Evolutionary conservation across 2,113 vertebrate genomes (phyloP), one percentile per base, ranked within the genome.

Genomic region (Coryphaenoides rupestris): DNA sequence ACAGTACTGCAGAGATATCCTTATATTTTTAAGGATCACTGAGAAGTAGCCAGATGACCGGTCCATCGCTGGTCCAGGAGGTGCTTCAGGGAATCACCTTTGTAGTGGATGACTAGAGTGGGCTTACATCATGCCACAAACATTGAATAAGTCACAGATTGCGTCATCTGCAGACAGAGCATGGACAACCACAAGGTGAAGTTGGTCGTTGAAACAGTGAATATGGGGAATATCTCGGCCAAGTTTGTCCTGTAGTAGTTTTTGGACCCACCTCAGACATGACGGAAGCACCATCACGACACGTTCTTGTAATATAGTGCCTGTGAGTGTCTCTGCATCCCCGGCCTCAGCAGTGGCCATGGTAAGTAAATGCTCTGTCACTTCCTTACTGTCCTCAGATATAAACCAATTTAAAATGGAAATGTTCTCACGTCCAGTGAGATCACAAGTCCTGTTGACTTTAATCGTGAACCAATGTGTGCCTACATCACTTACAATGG

Each of bases 381-480:
- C 21, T 21, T 58, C 14, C 3, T 57, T 23, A 14, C 40, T 45
- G 40, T 16, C 10, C 21, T 66, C 55, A 21, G 23, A 19, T 21
- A 58, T 17, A 22, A 55, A 66, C 7, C 55, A 14, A 26, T 47
- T 23, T 3, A 58, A 54, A 19, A 58, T 28, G 15, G 63, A 66
- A 40, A 66, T 66, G n/a, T 66, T 49, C 19, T 58, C 55, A 15
- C 19, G 21, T 1, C 64, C 55, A 2, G 45, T 58, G 6, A 54
- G 33, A 19, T 66, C 64, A 6, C 63, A 28, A 9, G 63, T 45
- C 10, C 64, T 21, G 56, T 66, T 19, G 12, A 66, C 64, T 23
- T 66, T 58, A 19, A 66, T 66, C 15, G 55, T 50, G 17, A 46
- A 66, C 55, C n/a, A n/a, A n/a, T n/a, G n/a, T n/a, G n/a, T n/a